Base-by-base conservation (phyloP, 1,140 invertebrate species). In the Xylocopa sonorina region DNA sequence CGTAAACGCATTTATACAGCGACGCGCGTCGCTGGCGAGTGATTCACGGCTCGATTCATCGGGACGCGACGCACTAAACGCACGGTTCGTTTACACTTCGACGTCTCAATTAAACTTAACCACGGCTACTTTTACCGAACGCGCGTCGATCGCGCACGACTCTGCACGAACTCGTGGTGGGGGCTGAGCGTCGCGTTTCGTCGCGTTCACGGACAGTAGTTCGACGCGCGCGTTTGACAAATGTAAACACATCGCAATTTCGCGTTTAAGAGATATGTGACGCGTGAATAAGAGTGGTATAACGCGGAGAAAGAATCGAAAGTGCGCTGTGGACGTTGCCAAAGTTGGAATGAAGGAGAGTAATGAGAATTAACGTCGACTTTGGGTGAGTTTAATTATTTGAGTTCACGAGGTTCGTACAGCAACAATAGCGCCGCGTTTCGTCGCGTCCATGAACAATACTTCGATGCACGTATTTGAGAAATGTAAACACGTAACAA, bases 61-160 rank as follows among this genome's bases (percentile, higher is more conserved):
- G 29, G 38, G 57, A 50, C 60, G 55, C 69, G 46, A 32, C 38
- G 6, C n/a, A 57, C 34, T 72, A 69, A 58, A 48, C 80, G 48
- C 38, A 46, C 74, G 32, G 51, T 50, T 62, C 63, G 81, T 72
- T 62, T 78, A 62, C 71, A 46, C 75, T 68, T n/a, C 77, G 75
- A 87, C 73, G 85, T 87, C 75, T 87, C 84, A 82, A 84, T 84
- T 80, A 87, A 27, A 51, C 53, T 62, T 57, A 78, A 85, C 3
- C 38, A 9, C 3, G 3, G 27, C 38, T 41, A 29, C 10, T 16
- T 7, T 60, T 21, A 5, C 32, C 29, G 21, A 32, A 24, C 5
- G 48, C 60, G 48, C 67, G n/a, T 9, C 24, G 16, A 64, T 46
- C 7, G 14, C 4, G 16, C 18, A 21, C 38, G 38, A 63, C 10